Evolutionary conservation across 2,113 vertebrate genomes (phyloP).

Genomic region (Hystrix brachyura): DNA sequence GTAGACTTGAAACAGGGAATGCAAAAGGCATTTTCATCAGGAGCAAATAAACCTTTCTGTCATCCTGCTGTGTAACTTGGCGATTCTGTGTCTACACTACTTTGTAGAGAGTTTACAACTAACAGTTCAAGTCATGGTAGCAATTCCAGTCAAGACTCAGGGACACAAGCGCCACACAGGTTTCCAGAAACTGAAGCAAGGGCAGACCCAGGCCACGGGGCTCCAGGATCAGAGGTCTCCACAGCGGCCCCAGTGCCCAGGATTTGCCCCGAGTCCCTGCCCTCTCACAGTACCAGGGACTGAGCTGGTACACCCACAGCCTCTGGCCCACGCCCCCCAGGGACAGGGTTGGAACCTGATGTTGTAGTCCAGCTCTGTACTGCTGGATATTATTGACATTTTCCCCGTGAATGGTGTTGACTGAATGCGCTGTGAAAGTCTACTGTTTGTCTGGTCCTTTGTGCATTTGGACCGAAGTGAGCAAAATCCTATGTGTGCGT

Average conservation of each 20-base stretch:
- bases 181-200: neutral
- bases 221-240: neutral
- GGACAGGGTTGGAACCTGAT: too few relatives aligned
- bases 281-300: neutral
- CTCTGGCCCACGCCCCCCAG: neutral
- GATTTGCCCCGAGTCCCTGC: neutral
- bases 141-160: too few relatives aligned
- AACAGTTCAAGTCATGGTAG: neutral
- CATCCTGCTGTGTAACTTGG: neutral
- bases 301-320: neutral
- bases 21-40: neutral
- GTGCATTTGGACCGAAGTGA: neutral
- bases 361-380: rapidly evolving
- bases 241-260: neutral
- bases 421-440: neutral
- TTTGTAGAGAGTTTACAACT: neutral
- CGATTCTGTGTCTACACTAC: neutral
- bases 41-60: rapidly evolving
- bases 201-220: rapidly evolving
- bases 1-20: neutral
- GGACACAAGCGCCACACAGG: rapidly evolving
- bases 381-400: rapidly evolving
- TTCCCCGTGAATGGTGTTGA: rapidly evolving
- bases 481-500: rapidly evolving
- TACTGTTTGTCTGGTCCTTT: neutral